Conservation (phyloP, 1,140 invertebrate genomes). For the Platyscapa corneri region DNA sequence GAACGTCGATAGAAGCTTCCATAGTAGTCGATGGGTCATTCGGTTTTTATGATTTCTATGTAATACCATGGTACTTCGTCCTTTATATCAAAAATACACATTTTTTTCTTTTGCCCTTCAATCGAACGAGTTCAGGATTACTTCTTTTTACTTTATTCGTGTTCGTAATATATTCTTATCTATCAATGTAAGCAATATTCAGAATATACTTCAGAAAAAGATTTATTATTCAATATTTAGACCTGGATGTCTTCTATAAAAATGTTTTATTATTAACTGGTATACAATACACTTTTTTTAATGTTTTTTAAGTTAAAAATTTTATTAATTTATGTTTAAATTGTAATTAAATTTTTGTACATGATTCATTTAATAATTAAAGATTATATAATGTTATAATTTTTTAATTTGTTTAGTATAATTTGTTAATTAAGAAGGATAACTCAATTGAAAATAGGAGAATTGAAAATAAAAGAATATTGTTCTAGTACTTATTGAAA, state of each 20-base stretch:
- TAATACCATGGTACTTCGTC: background rate
- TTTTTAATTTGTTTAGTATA: no score
- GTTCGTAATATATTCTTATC: background rate
- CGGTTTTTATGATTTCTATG: background rate
- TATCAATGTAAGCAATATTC: background rate
- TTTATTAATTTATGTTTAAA: no score
- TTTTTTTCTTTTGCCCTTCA: background rate
- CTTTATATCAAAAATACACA: background rate
- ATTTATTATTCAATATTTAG: background rate
- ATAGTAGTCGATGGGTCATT: background rate
- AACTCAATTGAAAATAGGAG: no score
- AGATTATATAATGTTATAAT: no score
- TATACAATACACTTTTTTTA: background rate
- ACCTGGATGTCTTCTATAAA: background rate
- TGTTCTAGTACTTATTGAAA: no score
- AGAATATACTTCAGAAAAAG: background rate
- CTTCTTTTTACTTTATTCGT: background rate
- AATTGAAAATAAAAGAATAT: no score
- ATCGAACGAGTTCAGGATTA: background rate
- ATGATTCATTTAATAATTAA: no score
- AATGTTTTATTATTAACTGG: background rate
- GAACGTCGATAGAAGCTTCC: background rate
- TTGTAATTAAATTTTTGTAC: no score
- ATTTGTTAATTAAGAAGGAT: no score
- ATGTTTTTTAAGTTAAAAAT: no score